These are phyloP conservation scores for Hippotragus niger DNA, from an alignment of 2,113 vertebrate genomes.

Conservation along the genomic window DNA sequence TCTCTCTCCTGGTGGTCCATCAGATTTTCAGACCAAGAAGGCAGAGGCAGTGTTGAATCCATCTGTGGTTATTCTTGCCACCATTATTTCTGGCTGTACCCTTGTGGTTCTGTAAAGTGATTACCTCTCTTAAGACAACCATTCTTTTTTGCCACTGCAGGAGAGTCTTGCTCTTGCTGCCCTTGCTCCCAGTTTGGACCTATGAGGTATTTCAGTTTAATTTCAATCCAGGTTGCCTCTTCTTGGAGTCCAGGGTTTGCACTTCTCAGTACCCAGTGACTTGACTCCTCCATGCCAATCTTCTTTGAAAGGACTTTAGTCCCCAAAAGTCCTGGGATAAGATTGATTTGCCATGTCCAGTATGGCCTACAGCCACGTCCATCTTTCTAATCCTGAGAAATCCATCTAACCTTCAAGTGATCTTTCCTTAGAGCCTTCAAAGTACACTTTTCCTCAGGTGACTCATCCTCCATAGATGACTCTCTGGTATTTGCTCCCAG, in stretches of 20 bases:
- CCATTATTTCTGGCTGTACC: background rate
- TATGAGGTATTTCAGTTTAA: background rate
- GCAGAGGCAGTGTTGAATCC: background rate
- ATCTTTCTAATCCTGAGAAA: background rate
- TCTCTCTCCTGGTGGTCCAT: background rate
- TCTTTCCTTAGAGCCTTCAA: background rate
- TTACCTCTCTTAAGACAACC: background rate
- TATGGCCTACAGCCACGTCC: background rate
- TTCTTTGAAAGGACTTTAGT: background rate
- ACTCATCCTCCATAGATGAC: background rate
- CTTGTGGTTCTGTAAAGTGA: background rate
- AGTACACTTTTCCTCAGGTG: background rate
- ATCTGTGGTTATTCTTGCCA: background rate
- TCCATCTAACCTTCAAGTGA: background rate
- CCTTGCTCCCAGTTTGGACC: background rate
- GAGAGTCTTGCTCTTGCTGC: background rate
- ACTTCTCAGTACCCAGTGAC: background rate
- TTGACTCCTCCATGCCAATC: background rate
- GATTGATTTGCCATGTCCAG: background rate
- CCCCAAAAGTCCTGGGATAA: background rate
- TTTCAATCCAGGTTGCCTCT: background rate
- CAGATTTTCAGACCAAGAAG: background rate
- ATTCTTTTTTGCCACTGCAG: background rate
- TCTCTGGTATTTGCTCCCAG: background rate
- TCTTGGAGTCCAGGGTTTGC: background rate